phyloP scores from a whole-genome alignment of 2,113 vertebrate species.

The Osmerus eperlanus region DNA sequence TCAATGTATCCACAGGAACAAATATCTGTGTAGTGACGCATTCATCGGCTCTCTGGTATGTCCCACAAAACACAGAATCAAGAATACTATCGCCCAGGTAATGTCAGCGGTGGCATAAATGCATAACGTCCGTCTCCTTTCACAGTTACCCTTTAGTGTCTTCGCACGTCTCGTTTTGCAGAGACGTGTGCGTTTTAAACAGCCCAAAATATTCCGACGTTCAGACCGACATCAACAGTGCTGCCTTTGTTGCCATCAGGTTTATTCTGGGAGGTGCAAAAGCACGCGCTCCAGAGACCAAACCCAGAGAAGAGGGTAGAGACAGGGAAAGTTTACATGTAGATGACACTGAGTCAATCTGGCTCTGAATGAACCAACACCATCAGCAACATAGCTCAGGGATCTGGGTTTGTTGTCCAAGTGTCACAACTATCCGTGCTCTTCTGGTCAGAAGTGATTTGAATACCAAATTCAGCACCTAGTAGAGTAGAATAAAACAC shows the following conservation, averaged over 20 bases:
- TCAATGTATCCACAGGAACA: neutral
- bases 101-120: neutral
- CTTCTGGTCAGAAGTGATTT: too few species aligned
- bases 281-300: neutral
- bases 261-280: conserved; percentile 21
- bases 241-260: neutral
- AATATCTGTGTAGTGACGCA: neutral
- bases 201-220: neutral
- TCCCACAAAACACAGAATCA: neutral
- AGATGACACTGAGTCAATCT: neutral
- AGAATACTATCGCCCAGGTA: neutral
- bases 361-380: neutral
- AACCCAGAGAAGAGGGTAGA: neutral
- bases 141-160: neutral
- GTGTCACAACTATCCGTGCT: too few species aligned
- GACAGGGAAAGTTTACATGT: neutral
- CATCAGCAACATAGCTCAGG: too few species aligned
- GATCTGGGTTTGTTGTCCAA: too few species aligned
- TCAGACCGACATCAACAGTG: neutral
- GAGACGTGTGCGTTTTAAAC: neutral
- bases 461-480: too few species aligned
- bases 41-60: neutral
- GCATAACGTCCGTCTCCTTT: neutral
- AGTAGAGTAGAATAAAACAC: too few species aligned
- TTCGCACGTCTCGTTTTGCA: too few species aligned